Conservation (phyloP, 2,113 vertebrate genomes). For the Rhinolophus ferrumequinum region DNA sequence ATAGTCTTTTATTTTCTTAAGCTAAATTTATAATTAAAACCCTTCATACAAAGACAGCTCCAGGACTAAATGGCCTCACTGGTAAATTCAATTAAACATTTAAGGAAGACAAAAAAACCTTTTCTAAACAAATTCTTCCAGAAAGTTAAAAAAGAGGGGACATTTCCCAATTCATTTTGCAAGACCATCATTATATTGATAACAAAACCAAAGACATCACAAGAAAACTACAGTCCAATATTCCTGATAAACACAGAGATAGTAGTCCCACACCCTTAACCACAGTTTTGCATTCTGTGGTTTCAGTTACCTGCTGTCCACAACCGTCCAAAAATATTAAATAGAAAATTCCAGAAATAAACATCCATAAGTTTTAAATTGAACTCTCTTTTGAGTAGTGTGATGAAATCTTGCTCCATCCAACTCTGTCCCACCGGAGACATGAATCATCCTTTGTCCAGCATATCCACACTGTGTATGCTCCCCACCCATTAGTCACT, state of each 20-base stretch:
- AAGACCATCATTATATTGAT: not conserved
- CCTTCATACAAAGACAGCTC: not conserved
- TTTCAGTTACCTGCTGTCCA: not conserved
- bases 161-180: not conserved
- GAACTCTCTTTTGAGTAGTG: not conserved
- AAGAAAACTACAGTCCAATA: not conserved
- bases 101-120: not conserved
- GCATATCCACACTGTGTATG: not conserved
- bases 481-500: not conserved
- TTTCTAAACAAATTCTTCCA: not conserved
- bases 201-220: not conserved
- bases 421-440: not conserved
- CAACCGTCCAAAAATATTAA: not conserved
- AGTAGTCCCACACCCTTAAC: not conserved
- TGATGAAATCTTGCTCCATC: not conserved
- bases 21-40: not conserved
- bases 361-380: not conserved
- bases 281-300: not conserved
- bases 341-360: not conserved
- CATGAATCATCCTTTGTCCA: not conserved
- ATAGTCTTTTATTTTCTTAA: not conserved
- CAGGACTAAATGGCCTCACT: not conserved
- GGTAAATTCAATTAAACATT: not conserved
- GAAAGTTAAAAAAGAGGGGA: not conserved
- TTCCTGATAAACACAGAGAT: not conserved